Base-by-base conservation (phyloP, 2,113 vertebrate genomes). In the Neopipo cinnamomea region DNA sequence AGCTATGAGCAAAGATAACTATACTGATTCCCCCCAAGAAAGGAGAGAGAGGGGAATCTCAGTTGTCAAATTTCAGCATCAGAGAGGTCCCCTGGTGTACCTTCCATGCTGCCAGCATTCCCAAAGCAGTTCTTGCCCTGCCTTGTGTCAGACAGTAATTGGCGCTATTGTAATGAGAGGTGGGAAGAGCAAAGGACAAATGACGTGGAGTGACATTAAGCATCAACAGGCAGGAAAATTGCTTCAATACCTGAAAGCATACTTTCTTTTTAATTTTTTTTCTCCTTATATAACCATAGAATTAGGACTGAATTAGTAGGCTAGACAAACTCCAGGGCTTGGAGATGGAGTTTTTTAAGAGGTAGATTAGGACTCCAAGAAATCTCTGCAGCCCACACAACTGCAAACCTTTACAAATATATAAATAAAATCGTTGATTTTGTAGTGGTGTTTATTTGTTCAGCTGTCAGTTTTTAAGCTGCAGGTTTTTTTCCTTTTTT, bases 1-100 rank as follows among this genome's bases (percentile, higher is more conserved):
- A 28, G 7, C 42, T 62, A 7, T 12, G 33, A 46, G 39, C 47
- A 84, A n/a, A 91, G 6, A 50, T 15, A 22, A 4, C 8, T 46
- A 0, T n/a, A 33, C 12, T 55, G 59, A 81, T 68, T 53, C 3
- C 6, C 3, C 1, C 2, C 4, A 6, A 33, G 13, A 30, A 72
- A 65, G 9, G 12, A 71, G 24, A 39, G 13, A 17, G 2, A 5
- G 5, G 4, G 5, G 9, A 52, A 50, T 62, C 35, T 66, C n/a
- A 56, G 22, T 19, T 72, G 4, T 72, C 24, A 31, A 11, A 66
- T 12, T 6, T 70, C 3, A 5, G 28, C 33, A 47, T 37, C 13
- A 49, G 63, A 59, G 53, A 50, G 7, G 11, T 18, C 13, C 10
- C 12, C 23, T 62, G 11, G 3, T 31, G 39, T 17, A 21, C 11